Conservation (phyloP, 1,140 invertebrate species). For the Campodea augens region DNA sequence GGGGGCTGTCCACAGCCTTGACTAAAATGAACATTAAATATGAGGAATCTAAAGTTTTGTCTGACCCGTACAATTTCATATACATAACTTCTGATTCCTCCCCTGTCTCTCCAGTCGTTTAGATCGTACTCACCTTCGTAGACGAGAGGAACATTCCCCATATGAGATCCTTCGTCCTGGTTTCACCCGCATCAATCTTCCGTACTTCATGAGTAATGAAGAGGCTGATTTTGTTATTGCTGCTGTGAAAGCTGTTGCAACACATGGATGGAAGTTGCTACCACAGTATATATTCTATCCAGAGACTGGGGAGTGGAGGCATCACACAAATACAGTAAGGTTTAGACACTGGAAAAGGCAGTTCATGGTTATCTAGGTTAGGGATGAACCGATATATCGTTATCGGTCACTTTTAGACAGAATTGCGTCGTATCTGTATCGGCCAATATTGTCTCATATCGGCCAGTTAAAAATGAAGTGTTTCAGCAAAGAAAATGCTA, state of each 20-base stretch:
- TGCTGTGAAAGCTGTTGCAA: slow-evolving; percentile 68
- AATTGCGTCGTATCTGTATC: too few species aligned
- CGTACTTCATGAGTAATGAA: slow-evolving; percentile 62
- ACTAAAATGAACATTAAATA: too few species aligned
- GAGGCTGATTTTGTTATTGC: slow-evolving; percentile 65
- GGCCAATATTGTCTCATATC: too few species aligned
- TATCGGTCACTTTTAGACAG: too few species aligned
- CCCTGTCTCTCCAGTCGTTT: slow-evolving; percentile 29
- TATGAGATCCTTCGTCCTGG: slow-evolving; percentile 66
- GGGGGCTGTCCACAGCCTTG: too few species aligned
- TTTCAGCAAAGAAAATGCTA: too few species aligned
- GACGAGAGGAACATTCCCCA: slow-evolving; percentile 35
- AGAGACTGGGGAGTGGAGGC: slow-evolving; percentile 76
- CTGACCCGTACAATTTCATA: too few species aligned
- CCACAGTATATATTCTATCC: slow-evolving; percentile 70
- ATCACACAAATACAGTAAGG: slow-evolving; percentile 47
- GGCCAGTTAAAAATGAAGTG: too few species aligned
- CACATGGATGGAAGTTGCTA: slow-evolving; percentile 72
- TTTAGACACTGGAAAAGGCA: not conserved
- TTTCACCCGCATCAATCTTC: slow-evolving; percentile 64
- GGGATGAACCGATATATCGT: too few species aligned
- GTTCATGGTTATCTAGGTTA: too few species aligned
- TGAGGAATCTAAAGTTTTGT: too few species aligned
- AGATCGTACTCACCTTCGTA: slow-evolving; percentile 36
- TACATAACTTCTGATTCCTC: too few species aligned